Conservation (phyloP, 2,797 vertebrate genomes). For the Catostomus latipinnis region DNA sequence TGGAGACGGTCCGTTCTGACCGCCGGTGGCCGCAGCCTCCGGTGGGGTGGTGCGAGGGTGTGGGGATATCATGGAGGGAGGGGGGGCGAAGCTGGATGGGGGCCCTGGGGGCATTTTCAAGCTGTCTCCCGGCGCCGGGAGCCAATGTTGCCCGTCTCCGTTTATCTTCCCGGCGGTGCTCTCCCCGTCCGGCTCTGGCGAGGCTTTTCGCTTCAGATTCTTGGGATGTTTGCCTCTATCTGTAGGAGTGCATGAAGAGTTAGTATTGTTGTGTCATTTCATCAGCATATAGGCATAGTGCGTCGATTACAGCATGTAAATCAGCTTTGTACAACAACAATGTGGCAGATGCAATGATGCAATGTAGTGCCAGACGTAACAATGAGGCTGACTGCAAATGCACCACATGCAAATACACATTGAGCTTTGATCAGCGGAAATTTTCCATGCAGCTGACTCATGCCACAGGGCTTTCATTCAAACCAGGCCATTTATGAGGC, state of each 20-base stretch:
- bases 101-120: conserved; percentile 89
- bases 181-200: conserved; percentile 93
- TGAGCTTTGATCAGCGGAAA: conserved; percentile 56
- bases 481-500: conserved; percentile 15
- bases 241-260: conserved; percentile 64
- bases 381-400: conserved; percentile 46
- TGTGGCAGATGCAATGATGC: conserved; percentile 8
- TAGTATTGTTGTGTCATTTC: conserved; percentile 10
- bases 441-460: conserved; percentile 59
- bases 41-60: conserved; percentile 95
- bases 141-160: conserved; percentile 92
- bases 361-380: conserved; percentile 37
- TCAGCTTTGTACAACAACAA: not conserved
- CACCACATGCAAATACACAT: conserved; percentile 18
- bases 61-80: conserved; percentile 91
- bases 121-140: conserved; percentile 85
- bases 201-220: conserved; percentile 91
- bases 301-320: no score
- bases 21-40: conserved; percentile 71
- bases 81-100: conserved; percentile 83
- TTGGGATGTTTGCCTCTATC: conserved; percentile 82
- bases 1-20: conserved; percentile 94
- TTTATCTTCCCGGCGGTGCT: conserved; percentile 89
- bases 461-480: conserved; percentile 38
- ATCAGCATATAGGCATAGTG: no score